Evolutionary conservation across 2,888 invertebrate genomes (phyloP).

Genomic region (Machimus rusticus): DNA sequence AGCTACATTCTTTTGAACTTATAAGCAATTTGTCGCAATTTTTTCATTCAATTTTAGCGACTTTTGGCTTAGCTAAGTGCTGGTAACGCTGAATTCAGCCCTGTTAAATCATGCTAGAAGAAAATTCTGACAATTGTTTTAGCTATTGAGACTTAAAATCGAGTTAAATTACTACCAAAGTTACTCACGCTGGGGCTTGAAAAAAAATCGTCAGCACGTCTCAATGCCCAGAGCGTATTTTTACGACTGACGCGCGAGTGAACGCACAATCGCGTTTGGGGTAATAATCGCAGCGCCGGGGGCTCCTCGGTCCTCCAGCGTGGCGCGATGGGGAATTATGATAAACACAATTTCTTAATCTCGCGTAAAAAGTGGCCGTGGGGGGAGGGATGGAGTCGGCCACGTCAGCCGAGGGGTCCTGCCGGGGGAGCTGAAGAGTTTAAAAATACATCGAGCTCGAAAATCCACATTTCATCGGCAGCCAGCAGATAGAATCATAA

Average conservation of each 20-base stretch:
- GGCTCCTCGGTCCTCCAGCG: background rate
- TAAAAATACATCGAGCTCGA: slow-evolving; percentile 10
- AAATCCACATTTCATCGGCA: slow-evolving; percentile 36
- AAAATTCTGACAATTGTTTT: no score
- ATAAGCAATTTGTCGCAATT: no score
- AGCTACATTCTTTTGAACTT: no score
- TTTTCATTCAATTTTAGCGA: no score
- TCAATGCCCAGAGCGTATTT: background rate
- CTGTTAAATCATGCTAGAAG: no score
- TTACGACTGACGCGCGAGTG: background rate
- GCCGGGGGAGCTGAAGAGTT: background rate
- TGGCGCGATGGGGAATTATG: background rate
- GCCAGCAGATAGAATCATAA: slow-evolving; percentile 45
- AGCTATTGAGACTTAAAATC: no score
- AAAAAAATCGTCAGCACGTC: background rate
- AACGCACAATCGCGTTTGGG: background rate
- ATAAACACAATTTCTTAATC: background rate
- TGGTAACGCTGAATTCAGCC: no score
- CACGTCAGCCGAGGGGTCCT: background rate
- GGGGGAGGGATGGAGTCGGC: background rate
- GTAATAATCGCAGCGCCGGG: background rate
- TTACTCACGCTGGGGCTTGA: background rate
- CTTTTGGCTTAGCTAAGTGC: no score
- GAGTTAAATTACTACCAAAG: no score
- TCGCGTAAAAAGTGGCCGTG: background rate